A percentile compares a stretch with the other conserved stretches of the same genome.
phyloP scores from a whole-genome alignment of 2,797 vertebrate genomes.

The Artibeus lituratus region DNA sequence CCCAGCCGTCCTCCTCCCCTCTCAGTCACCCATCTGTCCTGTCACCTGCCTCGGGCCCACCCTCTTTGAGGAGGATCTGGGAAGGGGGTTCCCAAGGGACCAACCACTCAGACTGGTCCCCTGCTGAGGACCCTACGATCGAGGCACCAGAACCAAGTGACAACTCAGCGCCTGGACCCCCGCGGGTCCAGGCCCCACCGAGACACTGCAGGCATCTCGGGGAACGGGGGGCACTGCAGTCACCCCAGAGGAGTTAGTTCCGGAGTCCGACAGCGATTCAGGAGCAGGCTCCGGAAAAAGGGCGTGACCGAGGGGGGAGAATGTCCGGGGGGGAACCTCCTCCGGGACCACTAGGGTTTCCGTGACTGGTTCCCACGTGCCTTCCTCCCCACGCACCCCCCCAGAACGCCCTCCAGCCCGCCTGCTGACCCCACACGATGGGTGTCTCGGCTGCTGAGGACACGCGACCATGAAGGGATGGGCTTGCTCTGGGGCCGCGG shows the following conservation, averaged over 20 bases:
- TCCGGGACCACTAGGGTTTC: not conserved
- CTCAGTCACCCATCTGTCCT: fast-evolving
- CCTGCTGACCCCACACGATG: not conserved
- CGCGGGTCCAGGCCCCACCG: fast-evolving
- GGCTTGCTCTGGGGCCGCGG: not conserved
- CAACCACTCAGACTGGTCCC: not conserved
- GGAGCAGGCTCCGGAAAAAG: not conserved
- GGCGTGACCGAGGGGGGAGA: too few species aligned
- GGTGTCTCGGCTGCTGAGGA: not conserved
- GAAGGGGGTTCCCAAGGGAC: not conserved
- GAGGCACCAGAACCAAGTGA: not conserved
- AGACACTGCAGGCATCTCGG: not conserved
- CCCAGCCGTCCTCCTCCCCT: not conserved
- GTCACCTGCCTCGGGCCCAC: not conserved
- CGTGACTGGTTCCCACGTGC: not conserved
- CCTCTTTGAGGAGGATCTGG: not conserved
- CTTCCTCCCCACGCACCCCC: not conserved
- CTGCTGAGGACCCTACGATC: not conserved
- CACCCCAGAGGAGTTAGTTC: not conserved
- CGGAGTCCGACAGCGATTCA: not conserved
- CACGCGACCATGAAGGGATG: fast-evolving
- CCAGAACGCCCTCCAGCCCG: not conserved
- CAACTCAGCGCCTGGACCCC: not conserved
- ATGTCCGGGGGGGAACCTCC: fast-evolving
- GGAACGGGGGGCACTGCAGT: not conserved